Evolutionary conservation across 2,113 vertebrate species (phyloP), one percentile per base, ranked within the genome.

Genomic region (Sardina pilchardus): DNA sequence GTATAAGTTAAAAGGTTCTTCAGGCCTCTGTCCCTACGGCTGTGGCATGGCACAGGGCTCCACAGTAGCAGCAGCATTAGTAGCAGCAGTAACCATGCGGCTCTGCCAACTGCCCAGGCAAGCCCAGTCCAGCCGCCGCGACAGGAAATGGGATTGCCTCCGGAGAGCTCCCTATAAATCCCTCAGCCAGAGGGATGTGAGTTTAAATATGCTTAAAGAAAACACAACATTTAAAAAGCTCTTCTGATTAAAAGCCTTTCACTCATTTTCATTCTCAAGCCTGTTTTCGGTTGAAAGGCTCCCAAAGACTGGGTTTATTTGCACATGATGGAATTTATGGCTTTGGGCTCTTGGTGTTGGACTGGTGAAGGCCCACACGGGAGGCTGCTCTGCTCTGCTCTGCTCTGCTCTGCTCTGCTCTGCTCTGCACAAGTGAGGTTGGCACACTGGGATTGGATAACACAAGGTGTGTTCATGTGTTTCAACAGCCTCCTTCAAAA

Each of bases 121-220:
- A 21, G 50, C 50, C 56, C 56, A 9, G 6, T 21, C 56, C 6
- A 7, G 67, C 67, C 78, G 83, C 82, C 42, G 82, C 0, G 82
- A 91, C 89, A n/a, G 50, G 47, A 92, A 84, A 86, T 48, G 83
- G 88, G 87, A 89, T 85, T 47, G 85, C 87, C 90, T 81, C 56
- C 86, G 86, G 89, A 92, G 87, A 83, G 86, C 86, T 86, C 88
- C 85, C 89, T 89, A 92, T 94, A 92, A 93, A 94, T 93, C 91
- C 87, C 86, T 93, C 87, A 91, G 85, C 86, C 47, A n/a, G 53
- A 34, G 53, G 36, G 89, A 90, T 82, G 19, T 17, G 87, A 82
- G 81, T 56, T 82, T 84, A 59, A 47, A 71, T 42, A 84, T 19
- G 36, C 26, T 36, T 21, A 81, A 16, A 36, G 80, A 84, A 39